phyloP scores from a whole-genome alignment of 53 echinoderm and acorn worm species.

The Glandiceps talaboti region DNA sequence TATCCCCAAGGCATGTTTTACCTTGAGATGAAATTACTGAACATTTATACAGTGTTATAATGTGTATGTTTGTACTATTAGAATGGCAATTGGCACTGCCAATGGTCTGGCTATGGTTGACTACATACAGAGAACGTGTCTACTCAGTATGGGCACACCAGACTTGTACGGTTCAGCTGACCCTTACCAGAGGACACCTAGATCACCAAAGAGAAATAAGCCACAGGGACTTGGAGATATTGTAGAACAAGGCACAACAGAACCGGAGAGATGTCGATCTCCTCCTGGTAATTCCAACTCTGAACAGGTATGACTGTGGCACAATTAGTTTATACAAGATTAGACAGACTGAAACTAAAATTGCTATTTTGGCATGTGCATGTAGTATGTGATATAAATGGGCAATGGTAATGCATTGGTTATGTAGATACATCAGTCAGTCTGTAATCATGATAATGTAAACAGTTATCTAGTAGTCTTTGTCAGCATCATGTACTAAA shows the following conservation, averaged over 20 bases:
- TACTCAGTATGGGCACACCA: constrained; percentile 96
- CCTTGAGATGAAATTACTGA: no score
- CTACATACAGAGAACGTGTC: constrained; percentile 83
- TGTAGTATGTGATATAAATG: no score
- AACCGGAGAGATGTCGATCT: constrained; percentile 63
- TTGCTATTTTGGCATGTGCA: no score
- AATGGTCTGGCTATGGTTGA: constrained; percentile 93
- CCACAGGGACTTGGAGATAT: constrained; percentile 90
- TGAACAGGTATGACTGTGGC: neutral
- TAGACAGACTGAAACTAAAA: no score
- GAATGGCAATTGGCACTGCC: constrained; percentile 82
- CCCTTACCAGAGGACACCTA: constrained; percentile 92
- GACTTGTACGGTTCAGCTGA: constrained; percentile 97
- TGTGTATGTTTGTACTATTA: neutral
- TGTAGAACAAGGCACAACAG: constrained; percentile 80
- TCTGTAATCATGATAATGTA: no score
- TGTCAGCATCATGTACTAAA: no score
- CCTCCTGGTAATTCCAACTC: constrained; percentile 6
- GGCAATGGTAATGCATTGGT: no score
- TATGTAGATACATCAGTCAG: no score
- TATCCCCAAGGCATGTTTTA: no score
- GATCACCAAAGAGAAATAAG: constrained; percentile 94
- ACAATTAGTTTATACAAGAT: no score
- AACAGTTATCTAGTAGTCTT: no score
- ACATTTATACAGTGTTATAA: no score